Evolutionary conservation across 2,888 invertebrate species (phyloP).

Genomic region (Sepioteuthis lessoniana): DNA sequence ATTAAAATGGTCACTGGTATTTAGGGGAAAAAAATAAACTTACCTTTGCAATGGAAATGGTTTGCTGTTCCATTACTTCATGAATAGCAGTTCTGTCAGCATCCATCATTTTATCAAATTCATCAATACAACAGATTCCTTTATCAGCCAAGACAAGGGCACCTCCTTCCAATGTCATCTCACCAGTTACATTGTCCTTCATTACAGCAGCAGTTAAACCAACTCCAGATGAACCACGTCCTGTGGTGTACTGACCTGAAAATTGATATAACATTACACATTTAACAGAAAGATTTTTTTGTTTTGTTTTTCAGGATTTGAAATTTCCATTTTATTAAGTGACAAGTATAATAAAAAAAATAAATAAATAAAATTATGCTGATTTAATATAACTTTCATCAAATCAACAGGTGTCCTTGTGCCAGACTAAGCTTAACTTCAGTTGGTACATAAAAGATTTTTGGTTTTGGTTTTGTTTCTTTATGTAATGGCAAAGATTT

Average conservation of each 20-base stretch:
- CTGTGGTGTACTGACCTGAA: constrained; percentile 92
- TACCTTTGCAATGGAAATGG: constrained; percentile 98
- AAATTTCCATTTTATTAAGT: no score
- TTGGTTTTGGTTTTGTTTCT: no score
- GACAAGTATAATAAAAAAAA: no score
- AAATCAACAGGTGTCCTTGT: no score
- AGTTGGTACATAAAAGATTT: no score
- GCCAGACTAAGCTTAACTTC: no score
- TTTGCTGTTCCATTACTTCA: constrained; percentile 90
- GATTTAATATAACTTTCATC: no score
- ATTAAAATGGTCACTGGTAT: no score
- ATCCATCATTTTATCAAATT: constrained; percentile 99
- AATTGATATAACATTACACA: neutral
- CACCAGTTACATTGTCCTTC: constrained; percentile 97
- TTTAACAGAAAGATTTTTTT: neutral
- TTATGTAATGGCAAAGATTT: no score
- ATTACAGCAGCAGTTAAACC: constrained; percentile 98
- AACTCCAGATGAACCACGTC: constrained; percentile 97
- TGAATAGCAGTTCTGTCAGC: constrained; percentile 80
- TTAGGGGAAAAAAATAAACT: neutral
- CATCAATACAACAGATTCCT: constrained; percentile 99
- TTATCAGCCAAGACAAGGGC: constrained; percentile 96
- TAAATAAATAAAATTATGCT: no score
- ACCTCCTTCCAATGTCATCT: constrained; percentile 92
- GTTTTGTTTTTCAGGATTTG: no score